Base-by-base conservation (phyloP, 1,140 invertebrate species). In the Drosophila cardini region DNA sequence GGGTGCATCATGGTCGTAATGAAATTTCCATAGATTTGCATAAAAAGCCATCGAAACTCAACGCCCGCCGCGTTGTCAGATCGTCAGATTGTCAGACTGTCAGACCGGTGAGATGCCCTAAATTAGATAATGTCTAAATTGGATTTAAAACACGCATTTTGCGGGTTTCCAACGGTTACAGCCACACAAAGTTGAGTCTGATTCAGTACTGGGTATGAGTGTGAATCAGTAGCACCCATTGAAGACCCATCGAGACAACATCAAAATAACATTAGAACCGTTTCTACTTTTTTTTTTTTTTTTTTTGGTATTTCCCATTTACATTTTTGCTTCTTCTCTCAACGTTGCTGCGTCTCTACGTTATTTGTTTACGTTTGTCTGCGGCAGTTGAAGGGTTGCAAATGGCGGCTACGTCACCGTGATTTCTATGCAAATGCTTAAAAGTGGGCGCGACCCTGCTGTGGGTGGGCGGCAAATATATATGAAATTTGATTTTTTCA, bases 111-210 rank as follows among this genome's bases (percentile, higher is more conserved):
- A 79, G 84, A 85, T 90, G 89, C 81, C 78, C 84, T 72, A 91
- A 91, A 91, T 91, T 91, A 91, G 89, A 91, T 91, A 91, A 91
- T 91, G 89, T 91, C 81, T 90, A 91, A 91, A 91, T 91, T 91
- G 89, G 89, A 91, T 91, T 91, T 91, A 82, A 91, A 91, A 90
- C 90, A 91, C 90, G 89, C 89, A 91, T 85, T 91, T 91, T 91
- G 89, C 85, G 90, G 89, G 89, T 91, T 91, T 91, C 89, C 78
- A 76, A 61, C 82, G 21, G 34, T 13, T 30, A 46, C 36, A 50
- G 13, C 36, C 4, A 56, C 36, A 15, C 43, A 71, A 30, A 45
- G 15, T 13, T 46, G 32, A 40, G 42, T 45, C 48, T 45, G 53
- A 26, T 7, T 15, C 10, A 9, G n/a, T 40, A n/a, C 21, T 8